A percentile compares a stretch with the other conserved stretches of the same genome.
These are phyloP conservation scores for Nannoperca obscura DNA, from an alignment of 2,797 vertebrate species.

Conservation along the genomic window DNA sequence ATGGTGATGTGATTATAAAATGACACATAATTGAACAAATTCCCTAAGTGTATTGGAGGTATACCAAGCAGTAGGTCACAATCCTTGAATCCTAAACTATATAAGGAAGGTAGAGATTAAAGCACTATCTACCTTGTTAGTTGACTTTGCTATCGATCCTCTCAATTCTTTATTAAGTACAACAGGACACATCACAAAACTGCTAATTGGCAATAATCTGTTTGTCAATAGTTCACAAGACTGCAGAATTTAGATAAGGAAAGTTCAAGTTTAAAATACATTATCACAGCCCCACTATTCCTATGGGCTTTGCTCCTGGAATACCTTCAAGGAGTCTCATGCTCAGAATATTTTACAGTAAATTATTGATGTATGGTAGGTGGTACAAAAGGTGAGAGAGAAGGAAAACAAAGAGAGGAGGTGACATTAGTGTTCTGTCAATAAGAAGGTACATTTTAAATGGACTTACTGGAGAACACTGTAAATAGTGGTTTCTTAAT, in stretches of 20 bases:
- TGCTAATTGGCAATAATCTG: slow-evolving; percentile 92
- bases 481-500: slow-evolving; percentile 6
- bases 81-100: slow-evolving; percentile 54
- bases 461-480: slow-evolving; percentile 16
- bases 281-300: slow-evolving; percentile 76
- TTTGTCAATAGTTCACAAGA: slow-evolving; percentile 89
- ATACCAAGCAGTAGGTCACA: slow-evolving; percentile 35
- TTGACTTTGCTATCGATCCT: slow-evolving; percentile 85
- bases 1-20: neutral
- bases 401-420: slow-evolving; percentile 67
- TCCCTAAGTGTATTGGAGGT: slow-evolving; percentile 8
- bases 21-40: slow-evolving; percentile 26
- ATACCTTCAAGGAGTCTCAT: slow-evolving; percentile 79
- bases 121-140: slow-evolving; percentile 79
- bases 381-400: slow-evolving; percentile 66
- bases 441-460: slow-evolving; percentile 54
- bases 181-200: slow-evolving; percentile 88
- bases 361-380: slow-evolving; percentile 71
- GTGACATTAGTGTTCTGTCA: slow-evolving; percentile 59
- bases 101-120: slow-evolving; percentile 71
- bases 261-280: slow-evolving; percentile 87
- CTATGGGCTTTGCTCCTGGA: slow-evolving; percentile 73
- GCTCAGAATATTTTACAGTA: slow-evolving; percentile 81
- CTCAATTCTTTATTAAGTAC: slow-evolving; percentile 88
- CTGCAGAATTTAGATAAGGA: slow-evolving; percentile 89